These are phyloP conservation scores for Phalera bucephala DNA, from an alignment of 2,888 invertebrate species.

Conservation along the genomic window DNA sequence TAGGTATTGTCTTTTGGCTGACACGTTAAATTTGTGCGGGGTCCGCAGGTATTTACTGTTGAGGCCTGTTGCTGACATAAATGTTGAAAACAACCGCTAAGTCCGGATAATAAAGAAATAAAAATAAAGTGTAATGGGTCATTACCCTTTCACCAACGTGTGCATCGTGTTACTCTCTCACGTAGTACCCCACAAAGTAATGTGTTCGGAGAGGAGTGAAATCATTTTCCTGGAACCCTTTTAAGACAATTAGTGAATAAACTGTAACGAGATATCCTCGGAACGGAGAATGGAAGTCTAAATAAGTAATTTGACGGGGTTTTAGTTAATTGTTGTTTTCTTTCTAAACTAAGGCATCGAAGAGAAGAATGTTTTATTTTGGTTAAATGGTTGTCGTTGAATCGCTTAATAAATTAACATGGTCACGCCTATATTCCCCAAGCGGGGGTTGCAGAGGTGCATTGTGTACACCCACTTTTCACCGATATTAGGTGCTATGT, in stretches of 20 bases:
- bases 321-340: conserved; percentile 3
- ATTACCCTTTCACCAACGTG: conserved; percentile 53
- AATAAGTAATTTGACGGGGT: conserved; percentile 11
- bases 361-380: too few species aligned
- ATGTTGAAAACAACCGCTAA: conserved; percentile 60
- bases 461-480: too few species aligned
- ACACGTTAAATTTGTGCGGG: conserved; percentile 45
- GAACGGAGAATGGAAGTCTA: conserved; percentile 20
- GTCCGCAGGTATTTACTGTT: conserved; percentile 46
- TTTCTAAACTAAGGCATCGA: too few species aligned
- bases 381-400: too few species aligned
- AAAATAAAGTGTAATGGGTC: conserved; percentile 61
- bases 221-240: conserved; percentile 52
- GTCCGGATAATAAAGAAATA: conserved; percentile 56
- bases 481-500: too few species aligned
- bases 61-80: conserved; percentile 54
- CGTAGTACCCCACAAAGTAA: conserved; percentile 49
- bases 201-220: conserved; percentile 52
- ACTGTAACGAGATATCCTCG: conserved; percentile 41
- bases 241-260: conserved; percentile 42
- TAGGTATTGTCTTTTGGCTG: conserved; percentile 51
- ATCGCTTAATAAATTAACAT: too few species aligned
- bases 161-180: conserved; percentile 69
- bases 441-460: too few species aligned
- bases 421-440: too few species aligned